Base-by-base conservation (phyloP, 2,113 vertebrate species). In the Scytalopus superciliaris region DNA sequence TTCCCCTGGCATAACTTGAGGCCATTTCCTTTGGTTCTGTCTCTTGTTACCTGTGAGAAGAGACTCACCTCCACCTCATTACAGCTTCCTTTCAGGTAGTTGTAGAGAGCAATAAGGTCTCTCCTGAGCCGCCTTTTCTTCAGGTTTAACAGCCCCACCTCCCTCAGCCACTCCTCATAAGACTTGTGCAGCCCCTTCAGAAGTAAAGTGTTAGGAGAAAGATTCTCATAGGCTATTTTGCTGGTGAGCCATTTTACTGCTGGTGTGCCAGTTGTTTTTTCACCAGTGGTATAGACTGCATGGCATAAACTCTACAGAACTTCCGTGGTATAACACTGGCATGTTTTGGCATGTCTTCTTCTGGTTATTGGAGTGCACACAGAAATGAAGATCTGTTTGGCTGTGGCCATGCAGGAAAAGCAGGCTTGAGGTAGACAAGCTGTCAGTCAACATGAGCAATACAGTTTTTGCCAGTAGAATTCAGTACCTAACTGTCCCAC, bases 401-500 rank as follows among this genome's bases (percentile, higher is more conserved):
- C 28, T 0, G 3, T 59, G 67, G 12, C 45, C 21, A 4, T 27
- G 59, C 7, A 11, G 4, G 2, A 25, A 69, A 18, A 24, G 22
- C 44, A 52, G 40, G 14, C 55, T 59, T 44, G 30, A 86, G 50
- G 56, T 63, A 53, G 50, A 59, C 4, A 7, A 23, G 39, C n/a
- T n/a, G n/a, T n/a, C n/a, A 62, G 40, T 83, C 50, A 69, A 11
- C 14, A 6, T 56, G 39, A 81, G 33, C 39, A 53, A 13, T 49
- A 9, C 0, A 7, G 14, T 21, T 77, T 80, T 75, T 35, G 35
- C 23, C 25, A 23, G 42, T 27, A 66, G 50, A 68, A 35, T 93
- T 74, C 3, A 1, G 17, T 50, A 42, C 47, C 44, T 45, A 10
- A 6, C 33, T 59, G 27, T 81, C 22, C 52, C 35, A 31, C 23